Conservation (phyloP, 2,888 invertebrate genomes). For the Thecophora atra region DNA sequence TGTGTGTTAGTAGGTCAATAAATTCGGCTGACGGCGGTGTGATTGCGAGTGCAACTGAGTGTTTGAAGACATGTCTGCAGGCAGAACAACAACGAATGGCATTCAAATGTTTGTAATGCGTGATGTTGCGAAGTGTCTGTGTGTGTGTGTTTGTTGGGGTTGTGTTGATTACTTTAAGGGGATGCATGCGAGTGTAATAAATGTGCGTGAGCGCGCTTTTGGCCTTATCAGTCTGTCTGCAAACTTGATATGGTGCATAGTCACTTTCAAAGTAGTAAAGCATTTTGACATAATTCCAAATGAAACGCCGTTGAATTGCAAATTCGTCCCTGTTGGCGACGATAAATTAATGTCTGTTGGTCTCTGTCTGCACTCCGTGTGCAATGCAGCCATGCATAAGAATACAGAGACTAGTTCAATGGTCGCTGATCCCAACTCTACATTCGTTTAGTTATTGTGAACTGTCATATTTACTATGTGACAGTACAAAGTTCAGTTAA, state of each 20-base stretch:
- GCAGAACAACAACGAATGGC: no score
- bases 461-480: constrained; percentile 19
- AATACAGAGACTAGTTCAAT: no score
- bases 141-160: no score
- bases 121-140: background rate
- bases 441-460: constrained; percentile 35
- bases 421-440: constrained; percentile 13
- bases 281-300: constrained; percentile 33
- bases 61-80: background rate
- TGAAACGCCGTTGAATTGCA: constrained; percentile 30
- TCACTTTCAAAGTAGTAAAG: constrained; percentile 7
- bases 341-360: constrained; percentile 9
- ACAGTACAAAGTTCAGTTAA: constrained; percentile 1
- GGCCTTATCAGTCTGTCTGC: constrained; percentile 9
- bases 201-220: background rate
- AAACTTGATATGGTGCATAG: constrained; percentile 15
- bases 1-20: constrained; percentile 1
- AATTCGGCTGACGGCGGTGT: background rate
- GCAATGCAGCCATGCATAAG: background rate
- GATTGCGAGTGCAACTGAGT: background rate
- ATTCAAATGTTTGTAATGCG: constrained; percentile 4
- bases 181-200: no score
- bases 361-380: background rate
- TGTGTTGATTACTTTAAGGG: no score
- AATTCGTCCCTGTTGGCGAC: constrained; percentile 17